Conservation (phyloP, 2,888 invertebrate genomes). For the Acronicta alni region DNA sequence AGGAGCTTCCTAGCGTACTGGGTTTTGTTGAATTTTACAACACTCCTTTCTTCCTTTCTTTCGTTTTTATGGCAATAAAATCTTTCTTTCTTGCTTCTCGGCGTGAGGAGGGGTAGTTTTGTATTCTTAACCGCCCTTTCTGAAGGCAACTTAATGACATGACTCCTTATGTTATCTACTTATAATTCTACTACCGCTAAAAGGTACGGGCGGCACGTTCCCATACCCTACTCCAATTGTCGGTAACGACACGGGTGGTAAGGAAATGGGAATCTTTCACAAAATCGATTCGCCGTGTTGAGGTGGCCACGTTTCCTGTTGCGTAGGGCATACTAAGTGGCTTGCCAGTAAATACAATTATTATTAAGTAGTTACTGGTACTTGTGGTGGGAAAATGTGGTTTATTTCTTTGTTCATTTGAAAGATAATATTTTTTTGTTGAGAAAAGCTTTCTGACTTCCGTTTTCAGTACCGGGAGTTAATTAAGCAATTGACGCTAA, state of each 20-base stretch:
- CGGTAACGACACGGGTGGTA: conserved; percentile 11
- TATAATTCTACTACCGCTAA: conserved; percentile 11
- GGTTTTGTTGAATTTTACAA: too few relatives aligned
- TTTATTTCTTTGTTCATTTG: neutral
- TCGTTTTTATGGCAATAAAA: too few relatives aligned
- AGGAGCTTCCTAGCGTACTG: too few relatives aligned
- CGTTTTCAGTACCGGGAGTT: too few relatives aligned
- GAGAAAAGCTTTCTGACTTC: too few relatives aligned
- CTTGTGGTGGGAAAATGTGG: neutral
- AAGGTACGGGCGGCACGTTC: conserved; percentile 21
- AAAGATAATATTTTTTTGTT: neutral
- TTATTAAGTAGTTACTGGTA: neutral
- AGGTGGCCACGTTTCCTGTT: conserved; percentile 10
- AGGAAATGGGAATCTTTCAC: conserved; percentile 26
- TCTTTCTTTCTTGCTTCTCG: too few relatives aligned
- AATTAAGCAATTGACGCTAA: too few relatives aligned
- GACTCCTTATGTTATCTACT: neutral
- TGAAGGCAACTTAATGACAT: too few relatives aligned
- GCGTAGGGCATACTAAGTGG: conserved; percentile 24
- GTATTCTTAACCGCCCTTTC: too few relatives aligned
- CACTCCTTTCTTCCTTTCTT: too few relatives aligned
- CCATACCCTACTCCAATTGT: conserved; percentile 25
- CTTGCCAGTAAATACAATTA: conserved; percentile 1
- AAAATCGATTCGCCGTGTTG: conserved; percentile 19
- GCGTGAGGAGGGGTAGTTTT: too few relatives aligned